Evolutionary conservation across 2,888 invertebrate genomes (phyloP).

Genomic region (Watsonalla binaria): DNA sequence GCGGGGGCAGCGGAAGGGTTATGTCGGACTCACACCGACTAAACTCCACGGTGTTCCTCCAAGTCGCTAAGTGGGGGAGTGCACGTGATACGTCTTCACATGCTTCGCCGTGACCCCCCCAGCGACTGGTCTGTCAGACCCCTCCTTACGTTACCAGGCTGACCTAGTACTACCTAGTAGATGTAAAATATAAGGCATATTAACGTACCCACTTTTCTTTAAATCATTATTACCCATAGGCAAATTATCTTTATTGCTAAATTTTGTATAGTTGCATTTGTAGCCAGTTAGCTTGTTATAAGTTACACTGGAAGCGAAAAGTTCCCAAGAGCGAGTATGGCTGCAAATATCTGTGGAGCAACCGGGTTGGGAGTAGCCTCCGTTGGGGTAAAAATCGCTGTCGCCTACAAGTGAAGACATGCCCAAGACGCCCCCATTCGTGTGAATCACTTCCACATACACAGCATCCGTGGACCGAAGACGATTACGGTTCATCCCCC

Average conservation of each 20-base stretch:
- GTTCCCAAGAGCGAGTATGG: conserved; percentile 39
- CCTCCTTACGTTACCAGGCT: no score
- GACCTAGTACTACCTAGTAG: no score
- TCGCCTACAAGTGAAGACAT: conserved; percentile 62
- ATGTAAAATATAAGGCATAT: no score
- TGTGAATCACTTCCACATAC: conserved; percentile 40
- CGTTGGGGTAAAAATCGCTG: conserved; percentile 77
- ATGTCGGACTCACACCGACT: no score
- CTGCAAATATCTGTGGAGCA: conserved; percentile 31
- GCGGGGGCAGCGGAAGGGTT: no score
- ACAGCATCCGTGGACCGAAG: conserved; percentile 36
- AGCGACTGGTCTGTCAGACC: no score
- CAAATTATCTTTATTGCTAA: conserved; percentile 24
- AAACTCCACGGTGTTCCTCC: no score
- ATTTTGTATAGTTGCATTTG: conserved; percentile 22
- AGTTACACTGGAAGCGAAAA: conserved; percentile 37
- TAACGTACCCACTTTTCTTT: conserved; percentile 25
- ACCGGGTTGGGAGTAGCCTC: conserved; percentile 46
- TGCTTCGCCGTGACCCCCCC: no score
- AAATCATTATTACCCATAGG: conserved; percentile 37
- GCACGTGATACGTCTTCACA: no score
- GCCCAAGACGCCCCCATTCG: conserved; percentile 53
- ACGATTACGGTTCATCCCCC: conserved; percentile 21
- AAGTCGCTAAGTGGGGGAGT: no score
- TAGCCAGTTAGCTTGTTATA: conserved; percentile 30